Conservation (phyloP, 2,888 invertebrate species). For the Drosophila paramelanica region DNA sequence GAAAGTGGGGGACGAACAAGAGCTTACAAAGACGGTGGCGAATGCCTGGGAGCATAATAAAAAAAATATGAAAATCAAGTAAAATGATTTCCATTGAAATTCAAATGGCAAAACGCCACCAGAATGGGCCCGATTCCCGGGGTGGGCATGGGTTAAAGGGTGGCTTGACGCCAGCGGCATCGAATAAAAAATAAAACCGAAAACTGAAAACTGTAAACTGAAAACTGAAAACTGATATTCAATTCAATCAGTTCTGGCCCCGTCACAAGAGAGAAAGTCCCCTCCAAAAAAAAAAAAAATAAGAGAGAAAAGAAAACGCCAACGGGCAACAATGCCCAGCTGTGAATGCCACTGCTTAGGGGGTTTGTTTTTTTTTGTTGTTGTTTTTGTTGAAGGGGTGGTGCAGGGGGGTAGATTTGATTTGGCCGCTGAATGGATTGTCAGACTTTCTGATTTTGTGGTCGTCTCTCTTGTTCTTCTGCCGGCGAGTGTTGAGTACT, state of each 20-base stretch:
- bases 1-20: too few species aligned
- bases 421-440: constrained; percentile 39
- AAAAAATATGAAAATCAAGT: constrained; percentile 77
- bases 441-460: constrained; percentile 64
- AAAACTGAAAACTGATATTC: constrained; percentile 74
- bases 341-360: constrained; percentile 39
- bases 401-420: not conserved
- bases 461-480: constrained; percentile 37
- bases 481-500: constrained; percentile 49
- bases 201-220: not conserved
- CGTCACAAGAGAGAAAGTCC: constrained; percentile 2
- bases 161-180: constrained; percentile 25
- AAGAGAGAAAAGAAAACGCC: not conserved
- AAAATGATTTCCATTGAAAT: constrained; percentile 78
- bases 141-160: not conserved
- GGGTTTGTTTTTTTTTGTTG: not conserved
- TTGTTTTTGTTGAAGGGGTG: not conserved
- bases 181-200: not conserved
- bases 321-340: constrained; percentile 56
- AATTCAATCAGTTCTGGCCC: constrained; percentile 71
- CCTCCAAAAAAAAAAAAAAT: too few species aligned
- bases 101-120: constrained; percentile 55
- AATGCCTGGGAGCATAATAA: constrained; percentile 59
- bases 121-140: too few species aligned
- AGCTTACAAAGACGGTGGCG: constrained; percentile 25